phyloP scores from a whole-genome alignment of 2,797 vertebrate genomes.

The Anguilla obscura region DNA sequence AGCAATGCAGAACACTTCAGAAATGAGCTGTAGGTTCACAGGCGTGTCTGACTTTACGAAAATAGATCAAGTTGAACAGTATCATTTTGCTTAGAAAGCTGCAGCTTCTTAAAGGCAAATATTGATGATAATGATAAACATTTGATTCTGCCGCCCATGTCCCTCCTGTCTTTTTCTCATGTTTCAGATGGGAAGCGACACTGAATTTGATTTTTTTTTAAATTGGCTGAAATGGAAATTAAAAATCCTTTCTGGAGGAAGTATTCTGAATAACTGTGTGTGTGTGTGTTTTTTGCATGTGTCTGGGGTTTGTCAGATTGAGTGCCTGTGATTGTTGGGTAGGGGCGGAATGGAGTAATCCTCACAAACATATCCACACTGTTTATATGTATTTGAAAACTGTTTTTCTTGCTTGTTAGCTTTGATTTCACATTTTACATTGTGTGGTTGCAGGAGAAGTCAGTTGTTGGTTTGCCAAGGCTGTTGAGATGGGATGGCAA shows the following conservation, averaged over 20 bases:
- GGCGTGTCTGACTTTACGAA: background rate
- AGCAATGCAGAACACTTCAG: background rate
- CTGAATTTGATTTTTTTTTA: background rate
- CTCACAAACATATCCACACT: background rate
- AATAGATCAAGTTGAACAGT: background rate
- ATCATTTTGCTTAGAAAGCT: constrained; percentile 1
- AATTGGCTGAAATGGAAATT: background rate
- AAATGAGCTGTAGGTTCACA: background rate
- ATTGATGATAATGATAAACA: background rate
- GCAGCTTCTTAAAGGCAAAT: background rate
- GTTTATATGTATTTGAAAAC: background rate
- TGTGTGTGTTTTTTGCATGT: background rate
- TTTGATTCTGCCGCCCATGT: background rate
- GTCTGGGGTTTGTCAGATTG: background rate
- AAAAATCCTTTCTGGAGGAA: background rate
- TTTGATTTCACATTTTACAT: background rate
- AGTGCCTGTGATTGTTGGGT: background rate
- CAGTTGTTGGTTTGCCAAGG: background rate
- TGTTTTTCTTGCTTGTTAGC: background rate
- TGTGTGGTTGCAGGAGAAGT: background rate
- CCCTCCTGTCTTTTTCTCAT: background rate
- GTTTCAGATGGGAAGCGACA: background rate
- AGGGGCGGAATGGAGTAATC: background rate
- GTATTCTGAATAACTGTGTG: background rate
- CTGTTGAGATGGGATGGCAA: background rate